Conservation (phyloP, 2,888 invertebrate species). For the Trissolcus brochymenae region DNA sequence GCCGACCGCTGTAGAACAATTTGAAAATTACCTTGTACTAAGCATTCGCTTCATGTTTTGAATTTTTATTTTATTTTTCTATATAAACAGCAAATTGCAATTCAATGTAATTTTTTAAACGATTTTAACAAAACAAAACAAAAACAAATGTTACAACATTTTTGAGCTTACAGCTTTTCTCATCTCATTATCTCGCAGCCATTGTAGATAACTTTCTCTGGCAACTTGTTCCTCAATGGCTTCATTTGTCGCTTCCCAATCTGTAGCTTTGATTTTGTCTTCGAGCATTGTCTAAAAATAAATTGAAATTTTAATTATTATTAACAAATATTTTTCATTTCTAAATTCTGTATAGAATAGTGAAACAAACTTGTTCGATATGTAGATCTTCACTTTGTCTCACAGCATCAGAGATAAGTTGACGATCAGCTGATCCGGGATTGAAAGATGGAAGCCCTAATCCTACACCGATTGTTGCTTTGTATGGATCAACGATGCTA, state of each 20-base stretch:
- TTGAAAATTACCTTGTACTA: background rate
- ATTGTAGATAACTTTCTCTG: constrained; percentile 89
- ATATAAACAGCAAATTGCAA: background rate
- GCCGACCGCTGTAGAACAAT: constrained; percentile 66
- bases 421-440: constrained; percentile 84
- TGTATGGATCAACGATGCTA: constrained; percentile 90
- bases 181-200: constrained; percentile 83
- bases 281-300: constrained; percentile 87
- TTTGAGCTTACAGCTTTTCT: constrained; percentile 77
- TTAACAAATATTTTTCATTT: background rate
- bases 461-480: constrained; percentile 88
- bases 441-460: constrained; percentile 88
- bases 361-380: constrained; percentile 82
- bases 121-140: background rate
- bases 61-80: background rate
- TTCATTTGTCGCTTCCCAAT: constrained; percentile 94
- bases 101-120: background rate
- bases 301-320: background rate
- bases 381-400: constrained; percentile 87
- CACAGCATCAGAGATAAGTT: constrained; percentile 85
- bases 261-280: constrained; percentile 91
- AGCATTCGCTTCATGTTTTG: background rate
- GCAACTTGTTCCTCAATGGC: constrained; percentile 93
- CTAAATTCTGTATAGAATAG: no score
- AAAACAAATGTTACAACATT: no score